Base-by-base conservation (phyloP, 2,888 invertebrate species). In the Chaetogeoica ovagalla region DNA sequence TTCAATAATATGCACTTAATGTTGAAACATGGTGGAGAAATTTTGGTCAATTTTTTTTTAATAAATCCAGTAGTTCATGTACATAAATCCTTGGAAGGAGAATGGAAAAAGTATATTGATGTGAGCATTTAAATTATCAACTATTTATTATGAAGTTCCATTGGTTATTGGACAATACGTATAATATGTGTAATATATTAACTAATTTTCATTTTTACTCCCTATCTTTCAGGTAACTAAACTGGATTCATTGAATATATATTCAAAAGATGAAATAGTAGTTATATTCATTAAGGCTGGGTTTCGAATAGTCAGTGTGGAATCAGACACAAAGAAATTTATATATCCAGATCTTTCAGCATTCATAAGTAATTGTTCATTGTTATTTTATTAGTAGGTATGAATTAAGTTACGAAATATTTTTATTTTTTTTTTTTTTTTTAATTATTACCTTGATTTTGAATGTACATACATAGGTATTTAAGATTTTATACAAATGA, bases 61-160 rank as follows among this genome's bases (percentile, higher is more conserved):
- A 23, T 63, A 19, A 79, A 79, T 71, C 79, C 79, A 21, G 13
- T 79, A 19, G 8, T 71, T 63, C 62, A 79, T 9, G 63, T 79
- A 19, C 71, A 79, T 15, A 79, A 79, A 79, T 21, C 3, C 8
- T 23, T 79, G 63, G 79, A 79, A 30, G 57, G 17, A 57, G 71
- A 79, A 79, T 79, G 79, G 79, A 39, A 79, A 63, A 63, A 19
- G 43, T 79, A 71, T 63, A 30, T 63, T 23, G 21, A 70, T 62
- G 79, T 79, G 17, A 79, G 70, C 57, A 43, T n/a, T 73, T 73
- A 9, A 21, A 8, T 30, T 63, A 23, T 60, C 17, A 21, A 13
- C n/a, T 60, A 60, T 55, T 55, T 55, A 55, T 52, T 6, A 9
- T 9, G 2, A 55, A 19, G 8, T 55, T 55, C 19, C 19, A 55